Evolutionary conservation across 2,113 vertebrate species (phyloP), one percentile per base, ranked within the genome.

Genomic region (Tautogolabrus adspersus): DNA sequence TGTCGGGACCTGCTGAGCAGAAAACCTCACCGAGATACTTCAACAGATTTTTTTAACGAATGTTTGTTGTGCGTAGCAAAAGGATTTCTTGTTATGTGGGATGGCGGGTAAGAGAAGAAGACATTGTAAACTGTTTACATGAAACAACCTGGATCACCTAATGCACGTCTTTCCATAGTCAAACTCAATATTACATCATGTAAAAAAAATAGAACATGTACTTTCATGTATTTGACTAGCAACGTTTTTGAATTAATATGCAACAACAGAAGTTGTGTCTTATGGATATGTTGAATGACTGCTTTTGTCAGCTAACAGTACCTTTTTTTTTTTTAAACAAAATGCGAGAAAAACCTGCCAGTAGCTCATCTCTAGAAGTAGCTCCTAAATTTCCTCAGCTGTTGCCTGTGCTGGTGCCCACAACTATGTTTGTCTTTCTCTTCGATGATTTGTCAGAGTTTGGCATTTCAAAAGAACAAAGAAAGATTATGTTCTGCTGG

Each of bases 391-490:
- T 44, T 34, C 2, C 47, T 61, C 57, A 30, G 49, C 30, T 74
- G 64, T 30, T 55, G 13, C 23, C 46, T 79, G 30, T 34, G 37
- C 26, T 1, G 4, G 26, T 68, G 56, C 52, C 58, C 10, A 15
- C 12, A 37, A 58, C 22, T 34, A 71, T 47, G 10, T 71, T 21
- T 60, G n/a, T 66, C 16, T 40, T 61, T 66, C 38, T 66, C 15
- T 49, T 47, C 5, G 21, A 58, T 38, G 40, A 56, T 65, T 73
- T 69, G 40, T 21, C 42, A 26, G 37, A 57, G 9, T 44, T 44
- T 34, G 38, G 7, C 13, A 34, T 56, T 34, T 61, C 3, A 0
- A 73, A 67, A 49, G 5, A 62, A 58, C 44, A 67, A 80, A 47
- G 15, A 44, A 22, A 13, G 19, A 60, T 72, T 58, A 19, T 40